Evolutionary conservation across 53 echinoderm and acorn worm species (phyloP).

Genomic region (Echinometra lucunter): DNA sequence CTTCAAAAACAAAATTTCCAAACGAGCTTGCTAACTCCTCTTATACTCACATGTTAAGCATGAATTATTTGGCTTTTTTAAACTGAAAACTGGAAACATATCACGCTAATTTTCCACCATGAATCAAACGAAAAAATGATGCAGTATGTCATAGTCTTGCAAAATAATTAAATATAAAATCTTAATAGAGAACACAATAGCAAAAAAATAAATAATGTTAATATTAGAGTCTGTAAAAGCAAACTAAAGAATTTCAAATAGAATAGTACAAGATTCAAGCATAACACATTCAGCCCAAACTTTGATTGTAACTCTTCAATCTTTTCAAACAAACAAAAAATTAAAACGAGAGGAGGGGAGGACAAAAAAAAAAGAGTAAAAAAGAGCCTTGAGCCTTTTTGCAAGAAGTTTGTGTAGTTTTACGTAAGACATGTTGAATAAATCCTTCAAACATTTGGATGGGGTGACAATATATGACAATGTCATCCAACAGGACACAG

Average conservation of each 20-base stretch:
- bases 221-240: background rate
- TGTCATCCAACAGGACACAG: too few species aligned
- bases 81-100: background rate
- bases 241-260: background rate
- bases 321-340: background rate
- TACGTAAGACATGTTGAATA: too few species aligned
- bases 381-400: too few species aligned
- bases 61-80: background rate
- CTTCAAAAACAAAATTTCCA: background rate
- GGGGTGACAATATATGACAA: too few species aligned
- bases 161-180: background rate
- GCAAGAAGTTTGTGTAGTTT: too few species aligned
- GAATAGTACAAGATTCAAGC: background rate
- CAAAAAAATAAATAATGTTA: background rate
- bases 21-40: background rate
- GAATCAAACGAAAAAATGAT: background rate
- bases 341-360: background rate
- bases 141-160: background rate
- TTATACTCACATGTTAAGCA: background rate
- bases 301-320: background rate
- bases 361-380: background rate
- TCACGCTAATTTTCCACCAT: background rate
- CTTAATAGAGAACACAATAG: background rate
- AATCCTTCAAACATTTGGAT: too few species aligned
- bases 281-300: background rate